Evolutionary conservation across 2,113 vertebrate genomes (phyloP).

Genomic region (Sitta europaea): DNA sequence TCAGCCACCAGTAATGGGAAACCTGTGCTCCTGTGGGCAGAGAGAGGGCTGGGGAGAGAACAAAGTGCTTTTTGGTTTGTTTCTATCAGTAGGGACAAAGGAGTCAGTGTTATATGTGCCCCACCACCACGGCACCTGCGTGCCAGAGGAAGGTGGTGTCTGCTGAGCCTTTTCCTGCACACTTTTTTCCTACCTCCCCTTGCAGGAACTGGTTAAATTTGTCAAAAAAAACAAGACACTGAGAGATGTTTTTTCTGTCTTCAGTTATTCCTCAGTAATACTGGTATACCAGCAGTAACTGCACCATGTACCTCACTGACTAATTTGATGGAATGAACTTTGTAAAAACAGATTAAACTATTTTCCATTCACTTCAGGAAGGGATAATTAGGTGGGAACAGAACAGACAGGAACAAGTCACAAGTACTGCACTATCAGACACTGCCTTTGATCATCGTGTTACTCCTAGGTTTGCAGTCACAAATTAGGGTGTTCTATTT

Average conservation of each 20-base stretch:
- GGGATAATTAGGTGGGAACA: slow-evolving; percentile 40
- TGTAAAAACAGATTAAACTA: neutral
- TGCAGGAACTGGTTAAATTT: neutral
- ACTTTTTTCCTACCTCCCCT: neutral
- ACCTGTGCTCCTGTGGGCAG: neutral
- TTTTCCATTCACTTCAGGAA: neutral
- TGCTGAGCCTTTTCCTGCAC: neutral
- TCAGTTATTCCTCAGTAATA: neutral
- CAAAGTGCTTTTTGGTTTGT: neutral
- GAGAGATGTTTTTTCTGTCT: neutral
- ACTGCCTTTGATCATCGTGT: neutral
- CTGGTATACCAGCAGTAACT: neutral
- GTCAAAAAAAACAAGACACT: neutral
- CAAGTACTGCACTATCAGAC: neutral
- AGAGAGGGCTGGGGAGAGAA: neutral
- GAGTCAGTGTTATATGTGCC: neutral
- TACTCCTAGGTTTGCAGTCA: neutral
- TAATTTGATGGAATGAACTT: slow-evolving; percentile 20
- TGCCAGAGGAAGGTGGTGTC: neutral
- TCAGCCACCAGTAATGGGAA: neutral
- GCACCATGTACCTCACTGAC: neutral
- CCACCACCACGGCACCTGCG: neutral
- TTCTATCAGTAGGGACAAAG: neutral
- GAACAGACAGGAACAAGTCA: neutral
- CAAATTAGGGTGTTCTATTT: neutral